phyloP scores from a whole-genome alignment of 2,113 vertebrate genomes.

The Xenopus laevis region DNA sequence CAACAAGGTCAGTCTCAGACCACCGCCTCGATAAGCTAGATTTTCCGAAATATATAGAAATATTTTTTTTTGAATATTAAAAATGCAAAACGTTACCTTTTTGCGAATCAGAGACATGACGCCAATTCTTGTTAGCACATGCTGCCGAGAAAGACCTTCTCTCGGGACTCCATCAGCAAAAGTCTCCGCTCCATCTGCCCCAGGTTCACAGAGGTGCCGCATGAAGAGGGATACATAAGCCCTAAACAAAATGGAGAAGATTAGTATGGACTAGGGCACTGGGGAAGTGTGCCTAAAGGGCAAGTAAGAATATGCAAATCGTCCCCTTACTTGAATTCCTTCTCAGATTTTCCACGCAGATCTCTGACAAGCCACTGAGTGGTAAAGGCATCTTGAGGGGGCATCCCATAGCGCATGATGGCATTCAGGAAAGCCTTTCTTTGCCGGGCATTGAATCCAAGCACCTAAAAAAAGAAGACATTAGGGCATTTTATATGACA shows the following conservation, averaged over 20 bases:
- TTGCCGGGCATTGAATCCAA: constrained; percentile 95
- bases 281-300: too few relatives aligned
- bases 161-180: constrained; percentile 95
- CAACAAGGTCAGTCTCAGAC: too few relatives aligned
- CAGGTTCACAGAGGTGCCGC: constrained; percentile 96
- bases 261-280: not conserved
- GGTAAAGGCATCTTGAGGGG: constrained; percentile 96
- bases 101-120: constrained; percentile 98
- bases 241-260: constrained; percentile 56
- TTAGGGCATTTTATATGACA: not conserved
- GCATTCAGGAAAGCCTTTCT: constrained; percentile 97
- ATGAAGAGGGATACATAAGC: constrained; percentile 96
- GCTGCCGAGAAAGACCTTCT: constrained; percentile 92
- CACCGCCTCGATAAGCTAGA: too few relatives aligned
- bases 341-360: constrained; percentile 93
- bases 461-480: constrained; percentile 64
- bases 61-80: too few relatives aligned
- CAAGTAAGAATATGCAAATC: too few relatives aligned
- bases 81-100: constrained; percentile 69
- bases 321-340: constrained; percentile 90
- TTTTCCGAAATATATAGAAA: too few relatives aligned
- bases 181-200: constrained; percentile 93
- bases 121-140: constrained; percentile 93
- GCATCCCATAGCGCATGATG: constrained; percentile 98
- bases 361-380: constrained; percentile 97